Evolutionary conservation across 2,797 vertebrate genomes (phyloP), one percentile per base, ranked within the genome.

Genomic region (Propithecus deckenii): DNA sequence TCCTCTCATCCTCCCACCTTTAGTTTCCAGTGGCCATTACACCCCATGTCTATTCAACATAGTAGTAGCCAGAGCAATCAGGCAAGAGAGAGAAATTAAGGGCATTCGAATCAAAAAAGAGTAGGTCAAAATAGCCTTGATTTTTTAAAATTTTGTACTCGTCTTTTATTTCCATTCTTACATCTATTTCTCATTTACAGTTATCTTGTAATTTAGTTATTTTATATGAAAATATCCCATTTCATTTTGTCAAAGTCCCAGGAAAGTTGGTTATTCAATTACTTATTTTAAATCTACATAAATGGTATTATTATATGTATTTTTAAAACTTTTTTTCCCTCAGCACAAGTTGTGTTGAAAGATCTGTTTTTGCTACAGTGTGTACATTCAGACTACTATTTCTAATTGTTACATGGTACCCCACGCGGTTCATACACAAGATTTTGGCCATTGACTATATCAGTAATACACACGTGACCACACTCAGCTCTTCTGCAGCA

Each of bases 151-250:
- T 46, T 22, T 48, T 35, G 1, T 12, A 61, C 57, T 59, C 71
- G 12, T 74, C 28, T 72, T 41, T 74, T 65, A 22, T 67, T 87
- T 74, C 25, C 7, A 65, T 25, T 80, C 11, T 30, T 23, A 38
- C 8, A 4, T 4, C 17, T 18, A 35, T 46, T 1, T 25, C 0
- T 55, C 6, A n/a, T 61, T 32, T 14, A 12, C 0, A 84, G 3
- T 13, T 72, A 30, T 7, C 1, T 43, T 38, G 11, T 38, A 50
- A 89, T 76, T 92, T 55, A 55, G 10, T 46, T n/a, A 57, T 57
- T 71, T 63, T 22, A 5, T 41, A 30, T 25, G 41, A 9, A 20
- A 20, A 0, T 41, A 35, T 14, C 9, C 10, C 6, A 46, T 14
- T 72, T 72, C n/a, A 41, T 52, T 5, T 12, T 6, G 1, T 15